phyloP scores from a whole-genome alignment of 1,140 invertebrate species.

The Saxidomus purpurata region DNA sequence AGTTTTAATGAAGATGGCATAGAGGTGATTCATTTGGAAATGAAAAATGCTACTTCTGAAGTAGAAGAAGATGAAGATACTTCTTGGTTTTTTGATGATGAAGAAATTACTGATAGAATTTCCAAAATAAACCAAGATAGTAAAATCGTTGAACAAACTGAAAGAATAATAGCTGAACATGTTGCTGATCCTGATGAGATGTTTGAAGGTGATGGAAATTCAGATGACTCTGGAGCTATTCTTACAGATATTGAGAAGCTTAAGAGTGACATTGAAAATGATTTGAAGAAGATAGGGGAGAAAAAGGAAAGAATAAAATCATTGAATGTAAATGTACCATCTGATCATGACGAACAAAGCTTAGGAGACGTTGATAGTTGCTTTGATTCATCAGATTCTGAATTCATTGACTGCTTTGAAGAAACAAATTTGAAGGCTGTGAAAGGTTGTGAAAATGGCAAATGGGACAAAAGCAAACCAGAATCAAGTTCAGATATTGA shows the following conservation, averaged over 20 bases:
- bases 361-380: conserved; percentile 41
- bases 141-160: neutral
- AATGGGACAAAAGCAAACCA: neutral
- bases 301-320: neutral
- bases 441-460: neutral
- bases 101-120: neutral
- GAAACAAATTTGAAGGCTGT: neutral
- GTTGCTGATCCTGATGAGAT: neutral
- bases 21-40: conserved; percentile 11
- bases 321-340: too few relatives aligned
- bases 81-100: conserved; percentile 28
- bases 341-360: neutral
- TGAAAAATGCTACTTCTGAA: neutral
- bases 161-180: neutral
- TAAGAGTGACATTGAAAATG: conserved; percentile 18
- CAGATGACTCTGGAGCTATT: neutral
- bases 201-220: neutral
- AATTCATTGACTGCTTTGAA: conserved; percentile 21
- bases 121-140: neutral
- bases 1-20: neutral
- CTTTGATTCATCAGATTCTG: conserved; percentile 13
- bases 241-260: neutral
- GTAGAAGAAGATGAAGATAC: neutral
- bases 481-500: neutral
- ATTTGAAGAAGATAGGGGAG: neutral